These are phyloP conservation scores for Caenorhabditis inopinata DNA, from an alignment of 1,140 invertebrate genomes.

Conservation along the genomic window DNA sequence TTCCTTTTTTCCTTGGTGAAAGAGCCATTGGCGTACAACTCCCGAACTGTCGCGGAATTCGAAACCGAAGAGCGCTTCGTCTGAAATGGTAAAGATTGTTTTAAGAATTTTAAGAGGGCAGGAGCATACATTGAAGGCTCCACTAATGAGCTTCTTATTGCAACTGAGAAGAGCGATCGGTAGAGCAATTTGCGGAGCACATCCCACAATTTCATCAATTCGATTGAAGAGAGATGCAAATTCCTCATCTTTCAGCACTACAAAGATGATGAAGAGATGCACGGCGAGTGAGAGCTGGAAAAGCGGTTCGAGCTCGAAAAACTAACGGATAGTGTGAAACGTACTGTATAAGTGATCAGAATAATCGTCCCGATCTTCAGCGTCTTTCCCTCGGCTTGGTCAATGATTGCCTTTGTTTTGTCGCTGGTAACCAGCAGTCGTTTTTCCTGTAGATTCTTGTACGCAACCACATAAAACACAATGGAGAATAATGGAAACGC, in stretches of 20 bases:
- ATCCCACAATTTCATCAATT: conserved; percentile 13
- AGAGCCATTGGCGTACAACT: not conserved
- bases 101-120: no score
- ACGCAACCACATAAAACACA: conserved; percentile 23
- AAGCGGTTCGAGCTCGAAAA: no score
- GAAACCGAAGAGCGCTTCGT: not conserved
- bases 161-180: conserved; percentile 14
- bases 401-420: not conserved
- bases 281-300: not conserved
- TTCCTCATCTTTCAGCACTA: not conserved
- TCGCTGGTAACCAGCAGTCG: not conserved
- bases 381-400: not conserved
- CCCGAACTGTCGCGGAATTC: not conserved
- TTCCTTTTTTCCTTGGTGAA: not conserved
- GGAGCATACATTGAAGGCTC: not conserved
- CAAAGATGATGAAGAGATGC: not conserved
- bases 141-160: not conserved
- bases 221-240: not conserved
- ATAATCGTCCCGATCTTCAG: conserved; percentile 15
- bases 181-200: conserved; percentile 16
- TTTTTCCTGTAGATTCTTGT: conserved; percentile 2
- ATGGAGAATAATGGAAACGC: not conserved
- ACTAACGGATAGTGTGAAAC: not conserved
- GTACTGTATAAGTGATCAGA: not conserved
- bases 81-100: no score